Evolutionary conservation across 2,888 invertebrate genomes (phyloP).

Genomic region (Ectropis crepuscularia): DNA sequence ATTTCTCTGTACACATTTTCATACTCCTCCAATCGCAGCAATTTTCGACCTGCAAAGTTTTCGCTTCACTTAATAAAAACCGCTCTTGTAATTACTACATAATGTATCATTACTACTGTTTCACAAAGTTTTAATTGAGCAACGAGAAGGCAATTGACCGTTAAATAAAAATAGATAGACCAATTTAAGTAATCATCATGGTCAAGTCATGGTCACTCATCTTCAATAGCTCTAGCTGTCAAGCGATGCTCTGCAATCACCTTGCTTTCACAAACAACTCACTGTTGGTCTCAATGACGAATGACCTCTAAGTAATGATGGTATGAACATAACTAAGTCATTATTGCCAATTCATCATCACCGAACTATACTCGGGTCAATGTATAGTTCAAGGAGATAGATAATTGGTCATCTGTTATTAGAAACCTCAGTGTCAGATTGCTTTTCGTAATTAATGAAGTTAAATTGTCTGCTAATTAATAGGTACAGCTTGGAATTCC

Average conservation of each 20-base stretch:
- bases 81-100: too few relatives aligned
- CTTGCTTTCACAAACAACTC: conserved; percentile 17
- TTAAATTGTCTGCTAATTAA: conserved; percentile 4
- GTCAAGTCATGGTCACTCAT: conserved; percentile 8
- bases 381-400: conserved; percentile 53
- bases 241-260: conserved; percentile 8
- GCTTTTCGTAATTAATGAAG: conserved; percentile 27
- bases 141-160: too few relatives aligned
- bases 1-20: too few relatives aligned
- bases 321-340: conserved; percentile 45
- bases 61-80: too few relatives aligned
- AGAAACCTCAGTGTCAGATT: conserved; percentile 34
- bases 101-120: too few relatives aligned
- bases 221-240: not conserved
- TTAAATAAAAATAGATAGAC: not conserved
- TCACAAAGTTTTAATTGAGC: too few relatives aligned
- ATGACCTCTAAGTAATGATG: conserved; percentile 24
- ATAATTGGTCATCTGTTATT: conserved; percentile 44
- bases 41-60: too few relatives aligned
- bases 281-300: conserved; percentile 6
- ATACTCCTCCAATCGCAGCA: too few relatives aligned
- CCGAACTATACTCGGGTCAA: conserved; percentile 32
- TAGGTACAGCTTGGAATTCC: too few relatives aligned
- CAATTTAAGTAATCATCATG: conserved; percentile 1
- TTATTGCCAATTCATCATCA: conserved; percentile 39